Conservation (phyloP, 2,113 vertebrate species). For the Trinectes maculatus region DNA sequence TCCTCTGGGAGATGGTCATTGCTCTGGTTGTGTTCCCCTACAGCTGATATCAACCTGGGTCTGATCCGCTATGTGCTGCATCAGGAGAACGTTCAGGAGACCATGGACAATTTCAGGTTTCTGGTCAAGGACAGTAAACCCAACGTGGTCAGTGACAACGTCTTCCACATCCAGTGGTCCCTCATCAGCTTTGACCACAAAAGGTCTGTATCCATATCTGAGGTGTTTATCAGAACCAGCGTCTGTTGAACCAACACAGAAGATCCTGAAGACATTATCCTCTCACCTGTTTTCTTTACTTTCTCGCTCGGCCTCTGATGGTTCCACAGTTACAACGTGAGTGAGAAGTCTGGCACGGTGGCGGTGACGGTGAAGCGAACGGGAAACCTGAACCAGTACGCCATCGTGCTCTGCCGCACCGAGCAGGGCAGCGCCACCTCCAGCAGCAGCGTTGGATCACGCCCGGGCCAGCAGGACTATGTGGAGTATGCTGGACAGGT, state of each 20-base stretch:
- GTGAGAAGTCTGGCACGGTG: slow-evolving; percentile 88
- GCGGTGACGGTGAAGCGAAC: slow-evolving; percentile 86
- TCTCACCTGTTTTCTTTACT: too few species aligned
- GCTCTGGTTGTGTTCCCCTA: neutral
- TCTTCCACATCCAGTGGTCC: slow-evolving; percentile 98
- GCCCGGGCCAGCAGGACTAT: slow-evolving; percentile 89
- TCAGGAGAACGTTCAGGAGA: slow-evolving; percentile 84
- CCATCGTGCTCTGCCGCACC: slow-evolving; percentile 91
- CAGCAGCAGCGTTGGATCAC: slow-evolving; percentile 64
- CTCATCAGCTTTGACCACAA: slow-evolving; percentile 90
- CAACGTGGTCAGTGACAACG: slow-evolving; percentile 88
- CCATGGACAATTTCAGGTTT: slow-evolving; percentile 92
- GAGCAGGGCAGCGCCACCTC: slow-evolving; percentile 89
- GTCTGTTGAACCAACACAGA: too few species aligned
- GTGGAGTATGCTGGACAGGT: slow-evolving; percentile 93
- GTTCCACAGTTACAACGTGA: slow-evolving; percentile 88
- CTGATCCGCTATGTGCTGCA: slow-evolving; percentile 89
- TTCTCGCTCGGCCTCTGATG: too few species aligned
- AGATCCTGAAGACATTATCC: too few species aligned
- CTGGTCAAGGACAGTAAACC: slow-evolving; percentile 95
- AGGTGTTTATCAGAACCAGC: too few species aligned
- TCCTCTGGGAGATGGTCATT: too few species aligned
- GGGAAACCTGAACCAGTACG: slow-evolving; percentile 95
- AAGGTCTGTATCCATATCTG: slow-evolving; percentile 80
- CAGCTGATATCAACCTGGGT: slow-evolving; percentile 94